phyloP scores from a whole-genome alignment of 1,140 invertebrate genomes.

The Neocloeon triangulifer region DNA sequence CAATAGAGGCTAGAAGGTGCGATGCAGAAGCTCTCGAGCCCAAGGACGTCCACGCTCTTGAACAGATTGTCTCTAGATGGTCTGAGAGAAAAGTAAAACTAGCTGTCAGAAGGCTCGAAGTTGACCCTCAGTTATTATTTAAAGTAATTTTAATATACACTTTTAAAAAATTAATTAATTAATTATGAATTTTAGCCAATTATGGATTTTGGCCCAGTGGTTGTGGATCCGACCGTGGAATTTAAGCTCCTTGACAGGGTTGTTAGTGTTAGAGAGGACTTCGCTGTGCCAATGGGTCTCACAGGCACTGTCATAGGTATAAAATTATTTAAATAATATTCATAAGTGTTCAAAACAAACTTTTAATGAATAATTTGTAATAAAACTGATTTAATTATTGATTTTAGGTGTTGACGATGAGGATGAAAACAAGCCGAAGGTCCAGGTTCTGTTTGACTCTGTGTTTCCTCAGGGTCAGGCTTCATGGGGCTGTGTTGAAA shows the following conservation, averaged over 20 bases:
- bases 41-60: conserved; percentile 35
- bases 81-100: no score
- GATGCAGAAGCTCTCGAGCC: conserved; percentile 44
- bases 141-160: conserved; percentile 23
- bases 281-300: conserved; percentile 54
- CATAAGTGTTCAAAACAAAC: background rate
- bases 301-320: conserved; percentile 58
- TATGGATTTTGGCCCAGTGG: conserved; percentile 14
- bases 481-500: background rate
- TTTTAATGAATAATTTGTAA: conserved; percentile 1
- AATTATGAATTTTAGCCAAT: conserved; percentile 8
- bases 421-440: conserved; percentile 4
- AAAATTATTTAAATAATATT: no score
- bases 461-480: background rate
- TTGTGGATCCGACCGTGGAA: conserved; percentile 30
- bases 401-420: background rate
- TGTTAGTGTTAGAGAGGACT: conserved; percentile 44
- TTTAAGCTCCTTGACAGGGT: conserved; percentile 63
- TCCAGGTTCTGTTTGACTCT: conserved; percentile 8
- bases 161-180: no score
- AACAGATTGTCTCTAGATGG: conserved; percentile 27
- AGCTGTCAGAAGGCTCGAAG: conserved; percentile 46
- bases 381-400: background rate
- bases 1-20: conserved; percentile 31
- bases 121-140: conserved; percentile 55